Conservation (phyloP, 1,140 invertebrate genomes). For the Agrilus planipennis region DNA sequence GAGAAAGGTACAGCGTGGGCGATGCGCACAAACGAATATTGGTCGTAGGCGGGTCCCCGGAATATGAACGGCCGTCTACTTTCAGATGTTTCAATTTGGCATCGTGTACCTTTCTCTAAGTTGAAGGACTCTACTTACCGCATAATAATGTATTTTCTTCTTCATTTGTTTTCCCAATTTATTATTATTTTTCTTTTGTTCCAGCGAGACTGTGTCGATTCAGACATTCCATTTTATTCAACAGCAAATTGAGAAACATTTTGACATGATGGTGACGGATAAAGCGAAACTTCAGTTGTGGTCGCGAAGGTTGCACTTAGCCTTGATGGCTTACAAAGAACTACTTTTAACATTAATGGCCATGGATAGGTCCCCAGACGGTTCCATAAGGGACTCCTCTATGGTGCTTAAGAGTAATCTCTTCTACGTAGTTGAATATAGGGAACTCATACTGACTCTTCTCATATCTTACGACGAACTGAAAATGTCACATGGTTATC, state of each 20-base stretch:
- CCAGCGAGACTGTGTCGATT: slow-evolving; percentile 79
- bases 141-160: no score
- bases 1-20: no score
- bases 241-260: slow-evolving; percentile 79
- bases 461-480: slow-evolving; percentile 71
- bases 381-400: slow-evolving; percentile 57
- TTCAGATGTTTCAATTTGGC: no score
- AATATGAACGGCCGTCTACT: no score
- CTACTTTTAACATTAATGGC: slow-evolving; percentile 60
- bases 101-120: no score
- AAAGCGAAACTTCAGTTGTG: slow-evolving; percentile 76
- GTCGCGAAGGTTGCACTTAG: slow-evolving; percentile 74
- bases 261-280: slow-evolving; percentile 74
- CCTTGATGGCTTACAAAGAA: slow-evolving; percentile 52
- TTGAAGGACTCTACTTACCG: no score
- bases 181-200: slow-evolving; percentile 22
- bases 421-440: slow-evolving; percentile 89
- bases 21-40: no score
- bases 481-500: slow-evolving; percentile 77
- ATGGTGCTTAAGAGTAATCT: slow-evolving; percentile 84
- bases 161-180: no score
- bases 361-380: slow-evolving; percentile 66
- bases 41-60: no score
- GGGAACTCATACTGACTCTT: slow-evolving; percentile 74
- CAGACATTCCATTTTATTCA: slow-evolving; percentile 88